Base-by-base conservation (phyloP, 2,113 vertebrate genomes). In the Terrapene triunguis region DNA sequence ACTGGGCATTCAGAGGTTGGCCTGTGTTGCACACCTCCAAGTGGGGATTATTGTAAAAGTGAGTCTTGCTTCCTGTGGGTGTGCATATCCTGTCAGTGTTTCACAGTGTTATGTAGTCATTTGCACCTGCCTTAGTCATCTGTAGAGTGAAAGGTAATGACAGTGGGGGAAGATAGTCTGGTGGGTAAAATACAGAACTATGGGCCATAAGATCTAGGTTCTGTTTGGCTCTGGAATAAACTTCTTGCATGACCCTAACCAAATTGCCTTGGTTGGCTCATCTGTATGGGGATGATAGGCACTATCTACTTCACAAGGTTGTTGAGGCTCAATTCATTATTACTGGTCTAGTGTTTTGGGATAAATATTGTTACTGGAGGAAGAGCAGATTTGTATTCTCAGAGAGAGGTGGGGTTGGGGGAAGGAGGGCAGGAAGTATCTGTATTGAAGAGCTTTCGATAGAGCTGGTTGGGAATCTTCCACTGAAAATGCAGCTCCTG, bases 1-100 rank as follows among this genome's bases (percentile, higher is more conserved):
- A 2, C 4, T 22, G 2, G 51, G 24, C 48, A 3, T 27, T 93
- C 42, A 35, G 17, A 32, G 54, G 38, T 25, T 24, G 38, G 10
- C 38, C 11, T 22, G 1, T 21, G 59, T 62, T 62, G 13, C 29
- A 22, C n/a, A 22, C 21, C 62, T 88, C 53, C 42, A 55, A 24
- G 59, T 2, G 0, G n/a, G 88, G 21, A 47, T 50, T n/a, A 10
- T 1, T 0, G 0, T 2, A 32, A 51, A 62, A 91, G 11, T 82
- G 74, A 4, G 72, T 25, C 11, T 91, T 95, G 29, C 82, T 17
- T 16, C 47, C 72, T 74, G n/a, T 51, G 74, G 44, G 35, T n/a
- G 8, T 90, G 38, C 38, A 12, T 44, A 76, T 54, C 32, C 7
- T 82, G 50, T 69, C 16, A 9, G 16, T 19, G 32, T 50, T 38